A percentile compares a stretch with the other conserved stretches of the same genome.
Evolutionary conservation across 2,113 vertebrate species (phyloP).

Genomic region (Aphelocoma coerulescens): DNA sequence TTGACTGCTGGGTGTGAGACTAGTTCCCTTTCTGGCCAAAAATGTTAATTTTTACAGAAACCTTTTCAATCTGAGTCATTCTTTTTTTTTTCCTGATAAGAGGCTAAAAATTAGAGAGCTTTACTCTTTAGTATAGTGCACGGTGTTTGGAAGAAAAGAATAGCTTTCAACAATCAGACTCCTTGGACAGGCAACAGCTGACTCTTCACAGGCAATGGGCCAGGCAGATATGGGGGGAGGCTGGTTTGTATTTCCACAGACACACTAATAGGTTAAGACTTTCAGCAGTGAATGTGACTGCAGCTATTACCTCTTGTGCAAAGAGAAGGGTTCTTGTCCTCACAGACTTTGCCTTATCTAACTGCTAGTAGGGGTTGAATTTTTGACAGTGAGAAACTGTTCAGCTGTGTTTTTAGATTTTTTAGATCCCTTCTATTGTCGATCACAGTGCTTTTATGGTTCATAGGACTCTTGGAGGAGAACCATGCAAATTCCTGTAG

Average conservation of each 20-base stretch:
- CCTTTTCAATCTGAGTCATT: not conserved
- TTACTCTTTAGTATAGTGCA: not conserved
- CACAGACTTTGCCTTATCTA: not conserved
- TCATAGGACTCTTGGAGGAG: not conserved
- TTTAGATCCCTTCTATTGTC: not conserved
- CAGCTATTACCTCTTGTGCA: not conserved
- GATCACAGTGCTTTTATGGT: not conserved
- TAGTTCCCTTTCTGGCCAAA: not conserved
- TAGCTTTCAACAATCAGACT: not conserved
- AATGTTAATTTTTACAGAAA: not conserved
- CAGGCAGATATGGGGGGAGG: not conserved
- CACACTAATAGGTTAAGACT: not conserved
- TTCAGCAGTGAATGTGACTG: not conserved
- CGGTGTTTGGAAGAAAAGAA: not conserved
- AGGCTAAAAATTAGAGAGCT: not conserved
- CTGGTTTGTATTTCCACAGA: not conserved
- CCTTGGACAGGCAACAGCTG: not conserved
- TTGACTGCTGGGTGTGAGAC: not conserved
- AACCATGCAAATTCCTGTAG: not conserved
- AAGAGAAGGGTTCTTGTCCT: not conserved
- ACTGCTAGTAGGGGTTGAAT: not conserved
- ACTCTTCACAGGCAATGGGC: not conserved
- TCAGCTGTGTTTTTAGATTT: not conserved
- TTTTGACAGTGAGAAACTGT: not conserved
- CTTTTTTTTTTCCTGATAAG: not conserved